A percentile compares a stretch with the other conserved stretches of the same genome.
Evolutionary conservation across 1,140 invertebrate species (phyloP).

Genomic region (Aporrectodea caliginosa): DNA sequence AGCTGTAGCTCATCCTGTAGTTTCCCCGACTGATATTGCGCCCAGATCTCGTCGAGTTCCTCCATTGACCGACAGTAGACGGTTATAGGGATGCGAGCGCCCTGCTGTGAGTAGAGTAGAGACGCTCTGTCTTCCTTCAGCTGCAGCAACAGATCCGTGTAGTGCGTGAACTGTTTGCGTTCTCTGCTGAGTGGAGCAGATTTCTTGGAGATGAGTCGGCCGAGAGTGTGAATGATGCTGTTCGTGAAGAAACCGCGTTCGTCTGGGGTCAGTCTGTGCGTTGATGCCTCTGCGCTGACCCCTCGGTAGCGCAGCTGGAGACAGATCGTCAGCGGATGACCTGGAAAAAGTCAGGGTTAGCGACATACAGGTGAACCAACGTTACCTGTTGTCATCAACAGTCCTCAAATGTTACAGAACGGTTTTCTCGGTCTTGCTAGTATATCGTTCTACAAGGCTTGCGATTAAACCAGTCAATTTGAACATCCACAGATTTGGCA

Average conservation of each 20-base stretch:
- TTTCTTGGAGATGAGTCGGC: not conserved
- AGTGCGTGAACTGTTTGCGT: not conserved
- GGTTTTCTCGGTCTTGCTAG: no score
- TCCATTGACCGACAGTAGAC: not conserved
- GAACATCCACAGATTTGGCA: no score
- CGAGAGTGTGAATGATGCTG: not conserved
- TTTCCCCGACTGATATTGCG: not conserved
- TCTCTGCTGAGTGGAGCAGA: not conserved
- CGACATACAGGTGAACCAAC: no score
- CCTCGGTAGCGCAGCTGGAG: not conserved
- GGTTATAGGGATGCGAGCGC: not conserved
- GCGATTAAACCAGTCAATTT: no score
- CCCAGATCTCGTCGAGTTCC: not conserved
- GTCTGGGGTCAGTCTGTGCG: not conserved
- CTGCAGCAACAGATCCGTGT: not conserved
- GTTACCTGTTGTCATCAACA: not conserved
- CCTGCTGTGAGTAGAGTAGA: not conserved
- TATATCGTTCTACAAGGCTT: no score
- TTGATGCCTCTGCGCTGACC: not conserved
- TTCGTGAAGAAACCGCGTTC: not conserved
- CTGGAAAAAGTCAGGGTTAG: no score
- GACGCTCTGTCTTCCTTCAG: not conserved
- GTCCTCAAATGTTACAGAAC: not conserved
- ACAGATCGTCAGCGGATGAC: no score
- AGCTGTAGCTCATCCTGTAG: not conserved